phyloP scores from a whole-genome alignment of 2,888 invertebrate genomes.

The Conomelus anceps region DNA sequence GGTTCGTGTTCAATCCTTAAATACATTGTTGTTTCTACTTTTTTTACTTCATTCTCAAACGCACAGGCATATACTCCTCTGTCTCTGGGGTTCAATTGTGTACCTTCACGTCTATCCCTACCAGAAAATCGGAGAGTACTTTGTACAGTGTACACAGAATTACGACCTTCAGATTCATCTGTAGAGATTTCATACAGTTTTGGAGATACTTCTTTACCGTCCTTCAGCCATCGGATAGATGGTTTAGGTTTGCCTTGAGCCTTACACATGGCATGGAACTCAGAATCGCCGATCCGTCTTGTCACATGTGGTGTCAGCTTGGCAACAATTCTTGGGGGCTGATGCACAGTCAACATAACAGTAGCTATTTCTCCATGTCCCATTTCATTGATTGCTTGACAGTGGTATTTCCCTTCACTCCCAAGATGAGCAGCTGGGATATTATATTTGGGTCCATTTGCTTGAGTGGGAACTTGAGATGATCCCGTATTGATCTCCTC shows the following conservation, averaged over 20 bases:
- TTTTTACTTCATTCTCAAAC: slow-evolving; percentile 84
- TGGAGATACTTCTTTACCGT: slow-evolving; percentile 69
- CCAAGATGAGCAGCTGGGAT: slow-evolving; percentile 78
- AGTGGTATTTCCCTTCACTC: slow-evolving; percentile 83
- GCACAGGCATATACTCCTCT: slow-evolving; percentile 81
- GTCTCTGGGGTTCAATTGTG: slow-evolving; percentile 74
- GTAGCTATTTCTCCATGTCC: slow-evolving; percentile 80
- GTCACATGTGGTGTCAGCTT: slow-evolving; percentile 78
- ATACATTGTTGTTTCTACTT: slow-evolving; percentile 82
- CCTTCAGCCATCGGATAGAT: slow-evolving; percentile 77
- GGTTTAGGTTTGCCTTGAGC: slow-evolving; percentile 86
- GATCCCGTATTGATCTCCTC: slow-evolving; percentile 29
- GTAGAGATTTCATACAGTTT: slow-evolving; percentile 77
- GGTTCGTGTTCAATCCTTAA: slow-evolving; percentile 87
- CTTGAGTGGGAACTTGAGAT: slow-evolving; percentile 52
- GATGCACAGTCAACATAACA: slow-evolving; percentile 77
- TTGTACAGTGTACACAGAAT: slow-evolving; percentile 59
- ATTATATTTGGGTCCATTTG: slow-evolving; percentile 74
- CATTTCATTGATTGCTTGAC: slow-evolving; percentile 82
- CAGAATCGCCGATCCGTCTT: slow-evolving; percentile 64
- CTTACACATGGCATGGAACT: slow-evolving; percentile 73
- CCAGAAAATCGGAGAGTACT: slow-evolving; percentile 76
- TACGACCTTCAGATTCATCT: slow-evolving; percentile 57
- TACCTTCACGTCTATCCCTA: slow-evolving; percentile 65
- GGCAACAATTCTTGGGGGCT: slow-evolving; percentile 76